Percentiles rank a stretch among this genome's conserved stretches.
Conservation (phyloP, 2,797 vertebrate species). For the Gobio occitaniae region DNA sequence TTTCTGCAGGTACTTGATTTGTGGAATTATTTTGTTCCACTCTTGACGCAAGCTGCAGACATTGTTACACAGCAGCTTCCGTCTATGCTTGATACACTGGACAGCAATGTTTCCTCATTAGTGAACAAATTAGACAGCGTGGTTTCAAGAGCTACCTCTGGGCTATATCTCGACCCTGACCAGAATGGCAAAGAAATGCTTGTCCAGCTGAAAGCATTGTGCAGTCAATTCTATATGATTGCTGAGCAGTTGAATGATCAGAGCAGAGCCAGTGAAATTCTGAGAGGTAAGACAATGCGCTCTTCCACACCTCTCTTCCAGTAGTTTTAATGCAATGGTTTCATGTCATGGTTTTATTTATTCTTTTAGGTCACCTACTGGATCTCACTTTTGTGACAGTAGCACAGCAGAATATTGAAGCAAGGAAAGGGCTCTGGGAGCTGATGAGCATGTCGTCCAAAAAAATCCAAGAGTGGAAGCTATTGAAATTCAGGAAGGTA, state of each 20-base stretch:
- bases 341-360: conserved; percentile 1
- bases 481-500: conserved; percentile 77
- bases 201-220: conserved; percentile 68
- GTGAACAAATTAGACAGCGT: conserved; percentile 70
- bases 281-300: conserved; percentile 73
- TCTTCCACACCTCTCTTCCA: neutral
- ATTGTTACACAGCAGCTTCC: conserved; percentile 70
- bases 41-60: conserved; percentile 74
- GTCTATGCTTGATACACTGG: conserved; percentile 68
- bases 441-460: conserved; percentile 68
- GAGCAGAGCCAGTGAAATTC: conserved; percentile 64
- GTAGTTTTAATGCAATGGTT: neutral
- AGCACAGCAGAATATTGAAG: conserved; percentile 67
- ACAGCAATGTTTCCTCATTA: conserved; percentile 69
- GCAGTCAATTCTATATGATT: conserved; percentile 64
- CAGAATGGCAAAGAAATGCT: conserved; percentile 75
- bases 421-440: conserved; percentile 80
- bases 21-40: conserved; percentile 76
- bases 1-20: conserved; percentile 73
- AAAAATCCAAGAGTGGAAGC: conserved; percentile 80
- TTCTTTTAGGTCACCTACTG: conserved; percentile 64
- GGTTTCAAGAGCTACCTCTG: conserved; percentile 67
- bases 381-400: conserved; percentile 66
- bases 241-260: conserved; percentile 71
- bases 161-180: conserved; percentile 77